A percentile compares a stretch with the other conserved stretches of the same genome.
phyloP scores from a whole-genome alignment of 2,797 vertebrate species.

The Myotis pilosus region DNA sequence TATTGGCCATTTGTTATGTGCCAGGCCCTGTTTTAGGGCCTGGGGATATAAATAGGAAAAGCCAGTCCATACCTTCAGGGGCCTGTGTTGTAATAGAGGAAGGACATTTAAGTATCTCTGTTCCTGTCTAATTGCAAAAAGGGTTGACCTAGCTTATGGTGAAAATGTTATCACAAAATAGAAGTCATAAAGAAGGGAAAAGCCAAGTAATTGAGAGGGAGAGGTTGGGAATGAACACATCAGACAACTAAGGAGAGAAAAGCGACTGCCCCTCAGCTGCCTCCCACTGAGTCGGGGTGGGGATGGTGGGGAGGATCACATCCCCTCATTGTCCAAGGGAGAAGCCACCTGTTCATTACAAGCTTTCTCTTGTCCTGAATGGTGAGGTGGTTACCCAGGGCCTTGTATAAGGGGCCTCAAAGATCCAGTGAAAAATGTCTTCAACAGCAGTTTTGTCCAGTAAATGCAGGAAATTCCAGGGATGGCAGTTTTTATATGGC shows the following conservation, averaged over 20 bases:
- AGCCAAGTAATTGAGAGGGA: background rate
- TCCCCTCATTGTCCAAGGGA: background rate
- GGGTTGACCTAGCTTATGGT: background rate
- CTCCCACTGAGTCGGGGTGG: rapidly evolving
- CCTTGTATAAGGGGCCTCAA: background rate
- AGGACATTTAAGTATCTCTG: background rate
- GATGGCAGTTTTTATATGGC: background rate
- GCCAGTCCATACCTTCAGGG: background rate
- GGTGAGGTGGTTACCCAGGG: background rate
- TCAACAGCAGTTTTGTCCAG: background rate
- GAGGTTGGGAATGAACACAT: background rate
- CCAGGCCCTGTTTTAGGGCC: background rate
- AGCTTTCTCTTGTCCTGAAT: background rate
- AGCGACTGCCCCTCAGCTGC: background rate
- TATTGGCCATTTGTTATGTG: background rate
- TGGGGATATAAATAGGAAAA: background rate
- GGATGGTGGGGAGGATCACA: no score
- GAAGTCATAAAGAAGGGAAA: background rate
- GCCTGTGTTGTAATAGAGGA: background rate
- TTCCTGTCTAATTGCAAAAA: background rate
- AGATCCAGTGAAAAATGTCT: background rate
- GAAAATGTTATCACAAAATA: background rate
- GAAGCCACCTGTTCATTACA: background rate
- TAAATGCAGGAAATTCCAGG: background rate
- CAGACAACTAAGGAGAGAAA: background rate